Evolutionary conservation across 2,797 vertebrate species (phyloP).

Genomic region (Enteromius anoplus): DNA sequence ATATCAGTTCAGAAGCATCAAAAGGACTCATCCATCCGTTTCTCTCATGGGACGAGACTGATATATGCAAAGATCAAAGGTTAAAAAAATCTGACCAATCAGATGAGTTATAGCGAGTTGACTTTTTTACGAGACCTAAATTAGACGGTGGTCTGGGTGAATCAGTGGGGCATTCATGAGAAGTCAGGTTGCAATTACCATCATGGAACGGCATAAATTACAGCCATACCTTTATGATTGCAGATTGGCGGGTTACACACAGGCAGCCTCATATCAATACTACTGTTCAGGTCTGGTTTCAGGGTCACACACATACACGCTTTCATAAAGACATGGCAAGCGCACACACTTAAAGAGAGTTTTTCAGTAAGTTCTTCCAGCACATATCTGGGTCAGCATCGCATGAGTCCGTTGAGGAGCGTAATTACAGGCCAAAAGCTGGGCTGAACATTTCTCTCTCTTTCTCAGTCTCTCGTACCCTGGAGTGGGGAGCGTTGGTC

Average conservation of each 20-base stretch:
- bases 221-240: constrained; percentile 74
- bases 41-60: constrained; percentile 23
- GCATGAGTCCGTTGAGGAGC: constrained; percentile 58
- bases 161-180: constrained; percentile 59
- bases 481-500: constrained; percentile 23
- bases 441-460: constrained; percentile 29
- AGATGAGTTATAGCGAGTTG: constrained; percentile 9
- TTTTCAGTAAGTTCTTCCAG: constrained; percentile 60
- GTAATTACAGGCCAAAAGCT: constrained; percentile 52
- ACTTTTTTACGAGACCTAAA: constrained; percentile 36
- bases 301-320: constrained; percentile 27
- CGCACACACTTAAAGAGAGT: constrained; percentile 51
- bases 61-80: constrained; percentile 42
- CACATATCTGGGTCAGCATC: constrained; percentile 68
- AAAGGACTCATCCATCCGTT: constrained; percentile 21
- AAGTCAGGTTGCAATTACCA: constrained; percentile 73
- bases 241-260: constrained; percentile 64
- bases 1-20: constrained; percentile 37
- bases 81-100: constrained; percentile 53
- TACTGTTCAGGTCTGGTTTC: constrained; percentile 38
- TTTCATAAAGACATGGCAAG: constrained; percentile 35
- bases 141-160: constrained; percentile 52
- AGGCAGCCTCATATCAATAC: constrained; percentile 35
- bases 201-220: constrained; percentile 70
- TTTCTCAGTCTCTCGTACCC: constrained; percentile 25